These are phyloP conservation scores for Acleris holmiana DNA, from an alignment of 2,888 invertebrate genomes.

Conservation along the genomic window DNA sequence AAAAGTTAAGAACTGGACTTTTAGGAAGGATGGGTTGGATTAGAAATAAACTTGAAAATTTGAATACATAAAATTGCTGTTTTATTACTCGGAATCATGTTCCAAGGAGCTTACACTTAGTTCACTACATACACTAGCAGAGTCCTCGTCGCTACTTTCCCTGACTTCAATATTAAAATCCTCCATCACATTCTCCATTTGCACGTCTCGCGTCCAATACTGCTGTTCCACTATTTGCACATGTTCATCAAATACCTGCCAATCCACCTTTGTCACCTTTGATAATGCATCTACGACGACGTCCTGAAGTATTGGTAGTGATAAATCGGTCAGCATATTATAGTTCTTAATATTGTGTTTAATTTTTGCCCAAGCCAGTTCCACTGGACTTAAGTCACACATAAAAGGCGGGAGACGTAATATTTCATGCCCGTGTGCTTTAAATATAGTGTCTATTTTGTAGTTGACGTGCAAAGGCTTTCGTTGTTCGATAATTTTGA, in stretches of 20 bases:
- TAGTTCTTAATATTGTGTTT: conserved; percentile 10
- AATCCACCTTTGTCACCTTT: conserved; percentile 20
- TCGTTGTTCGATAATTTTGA: conserved; percentile 10
- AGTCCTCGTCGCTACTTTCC: conserved; percentile 6
- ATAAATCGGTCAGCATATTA: conserved; percentile 17
- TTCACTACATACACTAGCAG: conserved; percentile 15
- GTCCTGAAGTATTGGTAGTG: conserved; percentile 12
- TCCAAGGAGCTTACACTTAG: conserved; percentile 12
- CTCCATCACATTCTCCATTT: conserved; percentile 23
- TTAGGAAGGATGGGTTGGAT: too few species aligned
- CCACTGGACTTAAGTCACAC: conserved; percentile 22
- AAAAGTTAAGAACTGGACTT: too few species aligned
- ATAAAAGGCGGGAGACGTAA: conserved; percentile 21
- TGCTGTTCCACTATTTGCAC: conserved; percentile 14
- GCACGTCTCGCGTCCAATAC: conserved; percentile 18
- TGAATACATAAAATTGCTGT: background rate
- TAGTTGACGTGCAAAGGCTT: conserved; percentile 6
- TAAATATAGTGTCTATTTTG: conserved; percentile 14
- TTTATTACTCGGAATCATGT: conserved; percentile 11
- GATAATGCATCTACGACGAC: conserved; percentile 13
- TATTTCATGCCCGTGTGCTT: conserved; percentile 14
- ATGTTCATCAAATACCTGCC: conserved; percentile 17
- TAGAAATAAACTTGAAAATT: background rate
- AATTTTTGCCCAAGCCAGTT: conserved; percentile 21
- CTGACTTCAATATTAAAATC: conserved; percentile 17